A percentile compares a stretch with the other conserved stretches of the same genome.
phyloP scores from a whole-genome alignment of 2,888 invertebrate species.

The Hipparchia semele region DNA sequence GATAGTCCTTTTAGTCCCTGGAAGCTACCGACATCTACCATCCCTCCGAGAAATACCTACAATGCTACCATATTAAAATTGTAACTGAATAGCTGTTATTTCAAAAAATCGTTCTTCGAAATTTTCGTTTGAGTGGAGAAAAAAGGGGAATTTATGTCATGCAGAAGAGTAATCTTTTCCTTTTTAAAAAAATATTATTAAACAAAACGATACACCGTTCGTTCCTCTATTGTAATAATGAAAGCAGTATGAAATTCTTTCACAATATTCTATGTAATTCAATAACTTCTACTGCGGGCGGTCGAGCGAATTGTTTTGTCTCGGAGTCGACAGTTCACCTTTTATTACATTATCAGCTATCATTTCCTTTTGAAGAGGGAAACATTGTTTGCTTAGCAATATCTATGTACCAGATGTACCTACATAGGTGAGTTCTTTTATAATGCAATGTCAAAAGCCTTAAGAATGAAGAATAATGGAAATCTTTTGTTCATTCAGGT shows the following conservation, averaged over 20 bases:
- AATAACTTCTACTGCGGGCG: constrained; percentile 22
- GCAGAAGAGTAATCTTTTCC: too few relatives aligned
- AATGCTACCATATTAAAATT: too few relatives aligned
- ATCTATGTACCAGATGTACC: not conserved
- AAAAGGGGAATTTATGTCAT: too few relatives aligned
- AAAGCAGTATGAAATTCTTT: constrained; percentile 14
- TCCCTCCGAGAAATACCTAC: too few relatives aligned
- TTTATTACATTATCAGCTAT: constrained; percentile 29
- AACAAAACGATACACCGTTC: not conserved
- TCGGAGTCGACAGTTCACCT: constrained; percentile 32
- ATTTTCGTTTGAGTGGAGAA: too few relatives aligned
- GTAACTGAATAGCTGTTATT: too few relatives aligned
- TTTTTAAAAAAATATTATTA: not conserved
- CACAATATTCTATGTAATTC: constrained; percentile 32
- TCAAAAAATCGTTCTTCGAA: too few relatives aligned
- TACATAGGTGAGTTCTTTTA: not conserved
- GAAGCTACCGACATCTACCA: too few relatives aligned
- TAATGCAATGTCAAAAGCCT: not conserved
- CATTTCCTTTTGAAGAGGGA: constrained; percentile 16
- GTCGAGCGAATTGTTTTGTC: constrained; percentile 32
- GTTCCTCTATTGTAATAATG: too few relatives aligned
- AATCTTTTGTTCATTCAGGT: too few relatives aligned
- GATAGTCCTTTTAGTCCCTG: too few relatives aligned
- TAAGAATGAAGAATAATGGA: not conserved
- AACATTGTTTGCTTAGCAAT: not conserved